Conservation (phyloP, 2,113 vertebrate genomes). For the Puma concolor region DNA sequence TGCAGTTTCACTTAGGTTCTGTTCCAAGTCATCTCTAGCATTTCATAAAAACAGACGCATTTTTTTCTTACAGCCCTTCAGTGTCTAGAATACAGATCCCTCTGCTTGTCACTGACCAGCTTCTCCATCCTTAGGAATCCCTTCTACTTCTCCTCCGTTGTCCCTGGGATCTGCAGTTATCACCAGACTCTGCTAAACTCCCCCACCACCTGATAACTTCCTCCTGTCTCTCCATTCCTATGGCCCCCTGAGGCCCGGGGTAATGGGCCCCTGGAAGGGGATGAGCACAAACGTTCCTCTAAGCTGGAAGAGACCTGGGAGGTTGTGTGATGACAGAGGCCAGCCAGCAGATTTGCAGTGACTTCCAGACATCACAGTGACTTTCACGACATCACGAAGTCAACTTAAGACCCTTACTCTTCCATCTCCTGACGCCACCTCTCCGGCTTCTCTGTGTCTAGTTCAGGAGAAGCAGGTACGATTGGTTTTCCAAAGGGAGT, state of each 20-base stretch:
- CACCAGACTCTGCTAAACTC: neutral
- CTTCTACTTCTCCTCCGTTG: neutral
- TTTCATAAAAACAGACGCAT: slow-evolving; percentile 5
- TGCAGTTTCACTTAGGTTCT: slow-evolving; percentile 39
- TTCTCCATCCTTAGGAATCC: neutral
- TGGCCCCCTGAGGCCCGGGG: neutral
- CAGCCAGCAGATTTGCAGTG: no score
- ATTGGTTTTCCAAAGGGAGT: neutral
- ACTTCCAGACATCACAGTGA: neutral
- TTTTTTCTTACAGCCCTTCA: neutral
- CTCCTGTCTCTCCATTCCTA: neutral
- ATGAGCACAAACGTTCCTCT: neutral
- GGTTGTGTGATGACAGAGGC: neutral
- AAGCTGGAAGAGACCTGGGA: neutral
- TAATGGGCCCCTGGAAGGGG: neutral
- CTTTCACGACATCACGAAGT: neutral
- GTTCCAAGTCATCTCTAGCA: slow-evolving; percentile 6
- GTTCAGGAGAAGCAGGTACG: neutral
- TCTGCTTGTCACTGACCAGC: neutral
- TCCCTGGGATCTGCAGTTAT: neutral
- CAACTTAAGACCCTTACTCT: neutral
- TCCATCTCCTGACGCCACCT: neutral
- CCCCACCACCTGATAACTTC: neutral
- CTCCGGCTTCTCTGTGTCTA: neutral
- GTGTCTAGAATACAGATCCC: neutral